Evolutionary conservation across 1,140 invertebrate genomes (phyloP).

Genomic region (Tachypleus tridentatus): DNA sequence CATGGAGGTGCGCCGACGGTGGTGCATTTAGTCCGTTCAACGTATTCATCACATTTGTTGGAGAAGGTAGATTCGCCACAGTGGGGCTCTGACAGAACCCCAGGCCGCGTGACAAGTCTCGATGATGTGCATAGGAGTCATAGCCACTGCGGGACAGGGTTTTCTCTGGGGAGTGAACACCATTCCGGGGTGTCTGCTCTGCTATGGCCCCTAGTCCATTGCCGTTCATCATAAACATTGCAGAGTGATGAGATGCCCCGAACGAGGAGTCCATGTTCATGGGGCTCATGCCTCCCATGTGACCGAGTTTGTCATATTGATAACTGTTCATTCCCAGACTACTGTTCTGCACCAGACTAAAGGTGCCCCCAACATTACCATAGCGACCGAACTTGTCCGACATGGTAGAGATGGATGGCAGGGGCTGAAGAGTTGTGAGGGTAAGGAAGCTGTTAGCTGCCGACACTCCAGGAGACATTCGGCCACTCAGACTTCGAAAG

Average conservation of each 20-base stretch:
- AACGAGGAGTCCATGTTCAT: constrained; percentile 46
- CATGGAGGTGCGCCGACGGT: constrained; percentile 35
- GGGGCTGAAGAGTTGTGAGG: constrained; percentile 55
- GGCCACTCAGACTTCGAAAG: constrained; percentile 26
- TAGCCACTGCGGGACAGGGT: constrained; percentile 52
- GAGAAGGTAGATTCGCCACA: constrained; percentile 30
- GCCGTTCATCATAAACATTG: constrained; percentile 53
- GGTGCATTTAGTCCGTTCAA: constrained; percentile 41
- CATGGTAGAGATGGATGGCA: constrained; percentile 98
- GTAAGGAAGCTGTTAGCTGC: constrained; percentile 67
- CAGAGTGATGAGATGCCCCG: constrained; percentile 48
- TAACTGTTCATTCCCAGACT: constrained; percentile 28
- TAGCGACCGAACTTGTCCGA: constrained; percentile 55
- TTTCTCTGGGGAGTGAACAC: constrained; percentile 40
- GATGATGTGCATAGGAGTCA: constrained; percentile 44
- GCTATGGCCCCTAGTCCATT: constrained; percentile 40
- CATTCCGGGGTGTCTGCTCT: constrained; percentile 50
- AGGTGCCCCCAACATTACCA: constrained; percentile 49
- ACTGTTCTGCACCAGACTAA: constrained; percentile 76
- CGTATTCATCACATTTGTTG: constrained; percentile 34
- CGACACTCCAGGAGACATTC: constrained; percentile 24
- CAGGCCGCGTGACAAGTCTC: constrained; percentile 38
- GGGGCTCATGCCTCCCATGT: constrained; percentile 47
- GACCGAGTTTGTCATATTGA: constrained; percentile 30
- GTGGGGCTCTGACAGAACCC: constrained; percentile 36